Base-by-base conservation (phyloP, 2,797 vertebrate species). In the Hozukius guyotensis region DNA sequence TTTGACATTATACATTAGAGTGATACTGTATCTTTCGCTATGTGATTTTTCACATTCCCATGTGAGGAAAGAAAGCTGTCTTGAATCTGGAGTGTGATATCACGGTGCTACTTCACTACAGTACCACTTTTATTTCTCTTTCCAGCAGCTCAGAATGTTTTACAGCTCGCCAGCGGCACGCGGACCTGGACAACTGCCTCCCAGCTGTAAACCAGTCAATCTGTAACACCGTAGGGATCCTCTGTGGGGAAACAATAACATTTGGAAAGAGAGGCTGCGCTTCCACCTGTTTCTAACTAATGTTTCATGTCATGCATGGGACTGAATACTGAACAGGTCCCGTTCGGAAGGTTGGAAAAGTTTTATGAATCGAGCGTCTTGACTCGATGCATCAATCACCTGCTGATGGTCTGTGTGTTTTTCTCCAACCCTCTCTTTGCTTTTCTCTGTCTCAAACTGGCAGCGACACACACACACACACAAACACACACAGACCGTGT, bases 141-240 rank as follows among this genome's bases (percentile, higher is more conserved):
- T 67, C 49, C 67, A 32, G 79, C 75, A 60, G 75, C 22, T 87
- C 55, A 31, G 67, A 61, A 36, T 65, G 61, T 31, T 86, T 88
- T 76, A 80, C 78, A 81, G 80, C 80, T 81, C 79, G 57, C 32
- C 20, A 25, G 3, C 9, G 14, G 69, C 56, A 74, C 76, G 64
- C 62, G 16, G 29, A 67, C 65, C 75, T 60, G 73, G 83, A 86
- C 84, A 82, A 68, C 79, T 75, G 67, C 60, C 83, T 85, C 82
- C 69, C 81, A 77, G 82, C 81, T 81, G 84, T 83, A 86, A 83
- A 91, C 61, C 85, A 87, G 85, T 80, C 77, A 79, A 80, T 89
- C 84, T 80, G 75, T 49, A 66, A 22, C 72, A 73, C 85, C 31
- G 59, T 27, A 32, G 79, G 83, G 70, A 86, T 77, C 11, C 55